phyloP scores from a whole-genome alignment of 2,113 vertebrate species.

The Protobothrops mucrosquamatus region DNA sequence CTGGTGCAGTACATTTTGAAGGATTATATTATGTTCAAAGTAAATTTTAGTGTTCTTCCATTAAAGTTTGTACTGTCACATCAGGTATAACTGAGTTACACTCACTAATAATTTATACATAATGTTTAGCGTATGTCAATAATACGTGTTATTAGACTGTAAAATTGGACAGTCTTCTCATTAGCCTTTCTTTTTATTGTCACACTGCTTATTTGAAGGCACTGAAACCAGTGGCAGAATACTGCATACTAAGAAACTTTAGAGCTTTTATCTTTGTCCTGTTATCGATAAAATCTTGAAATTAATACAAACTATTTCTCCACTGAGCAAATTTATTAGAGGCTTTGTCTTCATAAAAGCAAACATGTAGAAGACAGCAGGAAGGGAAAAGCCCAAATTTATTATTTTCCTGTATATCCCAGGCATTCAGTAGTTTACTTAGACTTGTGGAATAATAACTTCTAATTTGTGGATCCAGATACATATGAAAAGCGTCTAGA shows the following conservation, averaged over 20 bases:
- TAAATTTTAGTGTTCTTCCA: not conserved
- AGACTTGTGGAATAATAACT: not conserved
- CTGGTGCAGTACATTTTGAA: not conserved
- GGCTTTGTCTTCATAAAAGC: not conserved
- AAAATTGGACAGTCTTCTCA: not conserved
- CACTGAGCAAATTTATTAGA: not conserved
- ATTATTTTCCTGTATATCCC: not conserved
- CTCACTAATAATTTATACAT: not conserved
- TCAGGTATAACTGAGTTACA: not conserved
- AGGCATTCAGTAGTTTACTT: not conserved
- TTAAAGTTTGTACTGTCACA: not conserved
- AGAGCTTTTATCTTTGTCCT: not conserved
- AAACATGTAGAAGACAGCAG: not conserved
- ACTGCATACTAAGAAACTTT: not conserved
- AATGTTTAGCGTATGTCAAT: not conserved
- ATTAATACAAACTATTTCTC: not conserved
- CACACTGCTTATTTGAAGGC: not conserved
- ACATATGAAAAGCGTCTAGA: not conserved
- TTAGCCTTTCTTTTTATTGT: not conserved
- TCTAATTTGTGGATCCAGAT: not conserved
- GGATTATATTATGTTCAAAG: not conserved
- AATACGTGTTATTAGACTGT: not conserved
- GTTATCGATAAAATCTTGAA: not conserved
- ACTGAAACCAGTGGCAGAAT: not conserved
- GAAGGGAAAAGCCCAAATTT: not conserved